phyloP scores from a whole-genome alignment of 2,113 vertebrate genomes.

The Sialia sialis region DNA sequence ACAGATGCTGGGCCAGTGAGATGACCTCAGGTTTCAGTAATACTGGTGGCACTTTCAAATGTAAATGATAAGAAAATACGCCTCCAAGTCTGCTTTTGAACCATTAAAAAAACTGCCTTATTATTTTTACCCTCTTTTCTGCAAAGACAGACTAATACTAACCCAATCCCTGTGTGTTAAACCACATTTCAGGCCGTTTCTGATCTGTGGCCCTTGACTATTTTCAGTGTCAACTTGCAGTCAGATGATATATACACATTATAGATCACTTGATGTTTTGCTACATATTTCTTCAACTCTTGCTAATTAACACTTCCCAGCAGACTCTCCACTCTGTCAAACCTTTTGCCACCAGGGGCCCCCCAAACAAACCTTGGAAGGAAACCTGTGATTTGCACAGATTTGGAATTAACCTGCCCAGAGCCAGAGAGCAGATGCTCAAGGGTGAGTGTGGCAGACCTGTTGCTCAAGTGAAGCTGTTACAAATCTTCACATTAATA shows the following conservation, averaged over 20 bases:
- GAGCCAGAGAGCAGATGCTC: background rate
- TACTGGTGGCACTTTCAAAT: background rate
- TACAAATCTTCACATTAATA: background rate
- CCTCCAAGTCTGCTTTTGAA: background rate
- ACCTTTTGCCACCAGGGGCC: background rate
- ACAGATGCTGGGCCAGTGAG: rapidly evolving
- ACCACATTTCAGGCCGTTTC: too few relatives aligned
- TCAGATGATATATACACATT: background rate
- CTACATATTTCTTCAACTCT: background rate
- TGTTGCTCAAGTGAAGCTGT: background rate
- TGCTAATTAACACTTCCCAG: background rate
- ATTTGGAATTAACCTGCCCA: background rate
- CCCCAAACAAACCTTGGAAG: background rate
- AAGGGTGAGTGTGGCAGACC: background rate
- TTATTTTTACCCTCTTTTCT: background rate
- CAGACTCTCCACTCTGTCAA: background rate
- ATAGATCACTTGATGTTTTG: background rate
- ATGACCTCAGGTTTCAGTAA: background rate
- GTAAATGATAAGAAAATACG: rapidly evolving
- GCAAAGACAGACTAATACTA: background rate
- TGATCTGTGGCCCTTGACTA: background rate
- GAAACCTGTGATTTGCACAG: background rate
- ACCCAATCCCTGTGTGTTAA: rapidly evolving
- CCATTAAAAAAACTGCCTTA: background rate
- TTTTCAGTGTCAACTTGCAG: background rate